Evolutionary conservation across 1,140 invertebrate genomes (phyloP).

Genomic region (Druon quercuslanigerum): DNA sequence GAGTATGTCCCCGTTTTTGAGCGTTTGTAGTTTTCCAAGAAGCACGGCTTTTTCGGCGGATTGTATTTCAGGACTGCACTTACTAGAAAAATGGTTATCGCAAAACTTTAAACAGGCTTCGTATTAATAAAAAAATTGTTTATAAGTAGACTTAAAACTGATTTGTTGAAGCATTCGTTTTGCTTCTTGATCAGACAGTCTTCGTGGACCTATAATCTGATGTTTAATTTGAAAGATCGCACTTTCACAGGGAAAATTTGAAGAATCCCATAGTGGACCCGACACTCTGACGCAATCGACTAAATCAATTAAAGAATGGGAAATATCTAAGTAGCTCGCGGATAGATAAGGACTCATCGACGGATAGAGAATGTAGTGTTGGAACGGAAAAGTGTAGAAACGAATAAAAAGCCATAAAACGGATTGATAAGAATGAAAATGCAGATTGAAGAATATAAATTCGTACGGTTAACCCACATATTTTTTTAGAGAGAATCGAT

Average conservation of each 20-base stretch:
- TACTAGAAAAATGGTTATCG: conserved; percentile 25
- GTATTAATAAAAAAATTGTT: conserved; percentile 4
- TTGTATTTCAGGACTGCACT: conserved; percentile 5
- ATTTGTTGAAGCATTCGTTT: conserved; percentile 33
- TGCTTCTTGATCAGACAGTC: conserved; percentile 43
- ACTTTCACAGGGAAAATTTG: conserved; percentile 45
- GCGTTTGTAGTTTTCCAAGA: neutral
- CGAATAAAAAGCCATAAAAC: too few species aligned
- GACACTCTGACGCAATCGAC: conserved; percentile 37
- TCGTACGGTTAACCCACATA: too few species aligned
- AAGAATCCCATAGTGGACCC: conserved; percentile 47
- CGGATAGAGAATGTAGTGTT: too few species aligned
- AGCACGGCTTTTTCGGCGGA: conserved; percentile 9
- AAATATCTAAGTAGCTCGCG: too few species aligned
- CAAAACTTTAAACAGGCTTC: conserved; percentile 17
- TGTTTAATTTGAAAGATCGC: conserved; percentile 42
- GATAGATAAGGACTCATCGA: too few species aligned
- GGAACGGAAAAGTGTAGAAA: too few species aligned
- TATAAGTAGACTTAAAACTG: conserved; percentile 11
- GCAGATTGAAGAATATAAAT: too few species aligned
- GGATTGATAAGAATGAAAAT: too few species aligned
- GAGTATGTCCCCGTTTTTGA: neutral
- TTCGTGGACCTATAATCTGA: conserved; percentile 40
- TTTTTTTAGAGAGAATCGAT: too few species aligned
- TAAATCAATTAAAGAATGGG: conserved; percentile 41